phyloP scores from a whole-genome alignment of 2,797 vertebrate species.

The Sebastes taczanowskii region DNA sequence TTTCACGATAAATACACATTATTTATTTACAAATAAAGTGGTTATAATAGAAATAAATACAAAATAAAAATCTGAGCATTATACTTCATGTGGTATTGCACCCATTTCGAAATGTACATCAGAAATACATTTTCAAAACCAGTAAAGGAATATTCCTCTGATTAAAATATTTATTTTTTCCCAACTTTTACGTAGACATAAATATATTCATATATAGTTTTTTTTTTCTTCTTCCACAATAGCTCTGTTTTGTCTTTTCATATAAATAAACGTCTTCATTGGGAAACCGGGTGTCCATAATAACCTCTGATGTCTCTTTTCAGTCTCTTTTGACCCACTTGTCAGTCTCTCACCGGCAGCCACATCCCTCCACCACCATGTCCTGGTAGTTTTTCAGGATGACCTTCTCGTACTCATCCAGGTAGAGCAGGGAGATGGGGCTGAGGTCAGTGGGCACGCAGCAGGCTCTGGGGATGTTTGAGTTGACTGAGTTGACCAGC shows the following conservation, averaged over 20 bases:
- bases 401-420: slow-evolving; percentile 98
- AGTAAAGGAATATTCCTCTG: slow-evolving; percentile 98
- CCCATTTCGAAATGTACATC: slow-evolving; percentile 99
- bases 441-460: slow-evolving; percentile 98
- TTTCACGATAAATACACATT: slow-evolving; percentile 99
- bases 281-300: slow-evolving; percentile 94
- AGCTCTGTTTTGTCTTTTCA: slow-evolving; percentile 89
- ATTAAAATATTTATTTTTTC: slow-evolving; percentile 99
- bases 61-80: slow-evolving; percentile 99
- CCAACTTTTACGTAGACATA: slow-evolving; percentile 96
- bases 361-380: slow-evolving; percentile 99
- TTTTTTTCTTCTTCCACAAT: slow-evolving; percentile 91
- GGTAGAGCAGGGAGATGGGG: slow-evolving; percentile 97
- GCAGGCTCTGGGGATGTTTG: slow-evolving; percentile 97
- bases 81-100: slow-evolving; percentile 99
- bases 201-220: slow-evolving; percentile 99
- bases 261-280: slow-evolving; percentile 99
- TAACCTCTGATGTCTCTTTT: slow-evolving; percentile 74
- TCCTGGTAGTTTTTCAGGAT: slow-evolving; percentile 99
- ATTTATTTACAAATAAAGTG: slow-evolving; percentile 99
- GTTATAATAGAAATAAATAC: slow-evolving; percentile 99
- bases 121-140: slow-evolving; percentile 97
- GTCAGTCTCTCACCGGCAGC: slow-evolving; percentile 88
- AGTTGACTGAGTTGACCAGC: slow-evolving; percentile 98
- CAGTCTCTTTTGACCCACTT: slow-evolving; percentile 44